Base-by-base conservation (phyloP, 2,888 invertebrate genomes). In the Leptopilina syphax region DNA sequence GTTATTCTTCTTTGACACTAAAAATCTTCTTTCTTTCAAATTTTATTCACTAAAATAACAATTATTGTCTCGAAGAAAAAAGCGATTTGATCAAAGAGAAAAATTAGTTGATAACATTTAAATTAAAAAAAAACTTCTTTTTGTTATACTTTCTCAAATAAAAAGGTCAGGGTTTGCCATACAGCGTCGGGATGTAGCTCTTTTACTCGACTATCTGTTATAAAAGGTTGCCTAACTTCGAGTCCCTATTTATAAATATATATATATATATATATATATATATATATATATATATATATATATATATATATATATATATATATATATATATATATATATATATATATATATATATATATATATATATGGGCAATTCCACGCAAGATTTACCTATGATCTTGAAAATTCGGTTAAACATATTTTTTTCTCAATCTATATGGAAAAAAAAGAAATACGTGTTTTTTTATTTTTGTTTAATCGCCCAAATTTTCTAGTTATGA, bases 181-280 rank as follows among this genome's bases (percentile, higher is more conserved):
- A 68, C 68, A 68, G 50, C 44, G 24, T 68, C 50, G 68, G 68
- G 68, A 68, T 68, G 68, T 68, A 68, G 68, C 68, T 68, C 68
- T 68, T 50, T 68, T 18, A 68, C 68, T 68, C 50, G 68, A 68
- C 68, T 68, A 47, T 10, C 47, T 65, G 34, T 65, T 34, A 41
- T 34, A 24, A 50, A 68, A 68, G 50, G 50, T 47, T 68, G 18
- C 24, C 50, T 68, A 12, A 44, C 41, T 44, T 66, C 66, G 44
- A 66, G 66, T n/a, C 34, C 66, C 66, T 44, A 41, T 66, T 12
- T 66, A 24, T 50, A 60, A 7, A 24, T 63, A 24, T 68, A 68
- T n/a, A n/a, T n/a, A n/a, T n/a, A n/a, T n/a, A n/a, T n/a, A n/a
- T n/a, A 18, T 18, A 18, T 18, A 18, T 18, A 18, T 18, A 18